Base-by-base conservation (phyloP, 2,888 invertebrate genomes). In the Drosophila sordidula region DNA sequence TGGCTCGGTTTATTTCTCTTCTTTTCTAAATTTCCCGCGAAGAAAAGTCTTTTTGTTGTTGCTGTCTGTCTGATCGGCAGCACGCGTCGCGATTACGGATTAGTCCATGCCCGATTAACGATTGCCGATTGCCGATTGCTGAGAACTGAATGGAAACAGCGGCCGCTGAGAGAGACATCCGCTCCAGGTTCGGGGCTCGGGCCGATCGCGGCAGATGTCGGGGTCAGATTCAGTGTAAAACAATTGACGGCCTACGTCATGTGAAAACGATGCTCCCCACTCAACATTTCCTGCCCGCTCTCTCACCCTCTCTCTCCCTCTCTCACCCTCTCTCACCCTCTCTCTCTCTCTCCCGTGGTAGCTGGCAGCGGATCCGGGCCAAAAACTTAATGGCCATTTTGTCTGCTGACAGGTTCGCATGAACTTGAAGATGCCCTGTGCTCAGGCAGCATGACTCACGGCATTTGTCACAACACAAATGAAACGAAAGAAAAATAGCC, bases 341-440 rank as follows among this genome's bases (percentile, higher is more conserved):
- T 5, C 25, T 9, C 9, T 6, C 29, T 29, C 6, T 29, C 26
- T 6, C 0, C 6, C 26, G 26, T 8, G 29, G 8, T 8, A 8
- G 29, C 8, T 29, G 29, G 29, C 29, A 29, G 29, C 29, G 29
- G 29, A 29, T 8, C 47, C 72, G 61, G 45, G 67, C 74, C 57
- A 73, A 72, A 67, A 25, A 44, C 39, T 62, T 51, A 62, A 64
- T 72, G 56, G 59, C 56, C 58, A 54, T 64, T 64, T 68, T 74
- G 68, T 55, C 34, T 14, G 67, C 56, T 62, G 78, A 67, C 78
- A 73, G 63, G 74, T 71, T 66, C 42, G 68, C 41, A 64, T 70
- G 71, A 74, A 70, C 74, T 76, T 55, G 56, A 63, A 63, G 68
- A 78, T 75, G 75, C 75, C 78, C 75, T 75, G 59, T 44, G 56